Evolutionary conservation across 2,888 invertebrate species (phyloP).

Genomic region (Hyppa rectilinea): DNA sequence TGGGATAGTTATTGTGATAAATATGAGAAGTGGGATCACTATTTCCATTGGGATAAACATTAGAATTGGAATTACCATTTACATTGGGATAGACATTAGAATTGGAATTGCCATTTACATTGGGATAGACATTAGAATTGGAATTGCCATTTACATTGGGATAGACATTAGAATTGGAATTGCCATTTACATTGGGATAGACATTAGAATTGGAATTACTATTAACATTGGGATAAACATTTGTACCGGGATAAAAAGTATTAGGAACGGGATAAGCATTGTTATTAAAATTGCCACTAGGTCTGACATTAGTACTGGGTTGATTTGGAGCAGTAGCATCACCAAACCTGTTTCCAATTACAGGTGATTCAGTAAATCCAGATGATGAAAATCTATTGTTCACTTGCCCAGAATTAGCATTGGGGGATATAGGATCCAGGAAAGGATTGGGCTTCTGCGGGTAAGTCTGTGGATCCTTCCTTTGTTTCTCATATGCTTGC

Average conservation of each 20-base stretch:
- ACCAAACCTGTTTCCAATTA: background rate
- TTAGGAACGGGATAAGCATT: background rate
- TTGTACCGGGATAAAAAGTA: background rate
- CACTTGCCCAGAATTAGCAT: conserved; percentile 4
- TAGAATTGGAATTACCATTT: background rate
- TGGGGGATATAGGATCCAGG: conserved; percentile 52
- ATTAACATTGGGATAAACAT: background rate
- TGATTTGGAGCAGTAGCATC: conserved; percentile 1
- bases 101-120: background rate
- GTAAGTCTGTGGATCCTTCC: conserved; percentile 83
- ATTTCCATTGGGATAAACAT: background rate
- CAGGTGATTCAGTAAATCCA: conserved; percentile 2
- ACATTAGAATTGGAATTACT: too few species aligned
- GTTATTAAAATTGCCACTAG: background rate
- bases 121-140: background rate
- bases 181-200: too few species aligned
- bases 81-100: background rate
- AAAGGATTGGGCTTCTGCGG: conserved; percentile 80
- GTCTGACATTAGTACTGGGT: background rate
- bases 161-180: too few species aligned
- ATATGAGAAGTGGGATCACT: background rate
- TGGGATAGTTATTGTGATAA: background rate
- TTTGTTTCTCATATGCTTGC: conserved; percentile 91
- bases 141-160: too few species aligned
- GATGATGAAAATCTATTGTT: conserved; percentile 18